Evolutionary conservation across 2,888 invertebrate species (phyloP), one percentile per base, ranked within the genome.

Genomic region (Nomada lathburiana): DNA sequence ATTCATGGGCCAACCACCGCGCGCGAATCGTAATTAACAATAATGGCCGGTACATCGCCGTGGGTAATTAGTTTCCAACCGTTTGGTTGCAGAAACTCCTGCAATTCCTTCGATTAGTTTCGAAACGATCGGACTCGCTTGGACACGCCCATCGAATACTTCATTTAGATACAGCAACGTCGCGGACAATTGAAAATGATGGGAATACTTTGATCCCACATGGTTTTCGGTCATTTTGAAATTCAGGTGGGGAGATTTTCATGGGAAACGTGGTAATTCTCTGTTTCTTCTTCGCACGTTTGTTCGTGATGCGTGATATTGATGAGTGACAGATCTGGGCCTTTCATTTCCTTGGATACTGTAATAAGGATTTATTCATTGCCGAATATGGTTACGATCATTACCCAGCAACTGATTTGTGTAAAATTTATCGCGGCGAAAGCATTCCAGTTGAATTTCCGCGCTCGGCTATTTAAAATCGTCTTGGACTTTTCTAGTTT

Each of bases 361-460:
- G 5, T 7, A 36, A 5, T 1, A 1, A 36, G 36, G 36, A 36
- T 36, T 36, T 36, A 7, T 36, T 36, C 0, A 36, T 36, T 7
- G 36, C 0, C 9, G 7, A 36, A 5, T 36, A 36, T 36, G 7
- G 36, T 36, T 36, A 36, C 36, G 5, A 50, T 63, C 26, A 18
- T 36, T 50, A 55, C 55, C 42, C 55, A 55, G 63, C 64, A 74
- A 81, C 64, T 88, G 91, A 91, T 92, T 92, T 89, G 86, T 7
- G 36, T 7, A 36, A 7, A 36, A 36, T 36, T 36, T 36, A 36
- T 36, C 36, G 7, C 7, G 0, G 36, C 73, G 88, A 85, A 89
- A 93, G 91, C 88, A 91, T 93, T 88, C 85, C 80, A 87, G 63
- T 68, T 47, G 83, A 91, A 92, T 89, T 91, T 92, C 85, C 86